phyloP scores from a whole-genome alignment of 92 coral and sea anemone genomes.

The Pocillopora meandrina region DNA sequence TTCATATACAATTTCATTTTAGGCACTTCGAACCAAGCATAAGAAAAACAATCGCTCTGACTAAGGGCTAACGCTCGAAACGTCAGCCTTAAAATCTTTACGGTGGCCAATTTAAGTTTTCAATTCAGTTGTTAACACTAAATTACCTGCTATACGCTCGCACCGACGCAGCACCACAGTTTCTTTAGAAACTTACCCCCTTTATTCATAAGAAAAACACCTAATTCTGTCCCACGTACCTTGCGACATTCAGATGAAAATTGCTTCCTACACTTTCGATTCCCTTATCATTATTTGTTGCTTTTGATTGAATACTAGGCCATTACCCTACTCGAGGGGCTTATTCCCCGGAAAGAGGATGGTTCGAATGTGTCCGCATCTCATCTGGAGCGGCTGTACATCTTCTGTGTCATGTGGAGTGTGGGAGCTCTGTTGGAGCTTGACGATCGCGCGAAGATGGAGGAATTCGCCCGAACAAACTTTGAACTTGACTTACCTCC shows the following conservation, averaged over 20 bases:
- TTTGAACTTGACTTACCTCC: constrained; percentile 74
- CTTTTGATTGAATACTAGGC: constrained; percentile 43
- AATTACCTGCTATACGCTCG: too few relatives aligned
- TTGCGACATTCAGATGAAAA: neutral
- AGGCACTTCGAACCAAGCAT: too few relatives aligned
- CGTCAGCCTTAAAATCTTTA: too few relatives aligned
- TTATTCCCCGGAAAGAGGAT: constrained; percentile 80
- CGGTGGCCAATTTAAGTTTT: too few relatives aligned
- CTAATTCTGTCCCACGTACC: neutral
- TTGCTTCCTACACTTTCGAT: too few relatives aligned
- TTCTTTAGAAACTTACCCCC: too few relatives aligned
- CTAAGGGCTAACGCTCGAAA: too few relatives aligned
- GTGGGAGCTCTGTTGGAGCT: constrained; percentile 82
- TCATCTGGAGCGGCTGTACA: constrained; percentile 76
- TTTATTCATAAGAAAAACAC: too few relatives aligned
- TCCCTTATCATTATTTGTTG: neutral
- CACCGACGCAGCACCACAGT: too few relatives aligned
- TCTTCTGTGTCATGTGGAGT: constrained; percentile 89
- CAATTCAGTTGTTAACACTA: too few relatives aligned
- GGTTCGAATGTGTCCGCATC: constrained; percentile 65
- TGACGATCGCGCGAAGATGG: constrained; percentile 86
- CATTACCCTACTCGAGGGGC: constrained; percentile 73
- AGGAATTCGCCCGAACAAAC: constrained; percentile 61
- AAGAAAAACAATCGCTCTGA: too few relatives aligned
- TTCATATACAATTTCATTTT: too few relatives aligned